Conservation (phyloP, 2,888 invertebrate species). For the Mythimna ferrago region DNA sequence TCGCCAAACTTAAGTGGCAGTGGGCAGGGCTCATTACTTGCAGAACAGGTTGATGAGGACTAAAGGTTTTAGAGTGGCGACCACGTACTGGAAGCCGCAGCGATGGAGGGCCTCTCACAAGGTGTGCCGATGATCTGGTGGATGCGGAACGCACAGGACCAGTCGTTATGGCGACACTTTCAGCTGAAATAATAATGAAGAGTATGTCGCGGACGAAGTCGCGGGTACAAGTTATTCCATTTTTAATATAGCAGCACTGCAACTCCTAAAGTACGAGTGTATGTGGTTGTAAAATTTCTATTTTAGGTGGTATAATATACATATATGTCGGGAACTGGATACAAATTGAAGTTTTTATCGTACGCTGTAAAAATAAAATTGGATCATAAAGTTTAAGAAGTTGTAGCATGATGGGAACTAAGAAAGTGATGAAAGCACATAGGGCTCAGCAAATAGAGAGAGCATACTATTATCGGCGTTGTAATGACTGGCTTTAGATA, state of each 20-base stretch:
- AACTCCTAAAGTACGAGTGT: constrained; percentile 11
- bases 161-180: no score
- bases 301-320: constrained; percentile 27
- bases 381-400: constrained; percentile 21
- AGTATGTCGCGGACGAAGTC: no score
- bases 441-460: background rate
- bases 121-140: no score
- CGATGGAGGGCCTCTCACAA: no score
- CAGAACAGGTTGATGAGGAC: no score
- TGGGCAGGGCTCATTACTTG: no score
- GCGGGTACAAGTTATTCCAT: background rate
- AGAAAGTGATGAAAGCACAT: background rate
- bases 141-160: no score
- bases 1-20: no score
- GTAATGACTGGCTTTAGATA: background rate
- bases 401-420: background rate
- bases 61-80: no score
- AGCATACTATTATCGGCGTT: background rate
- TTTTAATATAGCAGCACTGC: background rate
- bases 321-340: constrained; percentile 6
- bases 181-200: no score
- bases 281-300: constrained; percentile 31
- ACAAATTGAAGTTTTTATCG: constrained; percentile 31
- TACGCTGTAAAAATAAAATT: constrained; percentile 41
- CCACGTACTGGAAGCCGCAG: no score